These are phyloP conservation scores for Chymomyza fuscimana DNA, from an alignment of 2,888 invertebrate genomes.

Conservation along the genomic window DNA sequence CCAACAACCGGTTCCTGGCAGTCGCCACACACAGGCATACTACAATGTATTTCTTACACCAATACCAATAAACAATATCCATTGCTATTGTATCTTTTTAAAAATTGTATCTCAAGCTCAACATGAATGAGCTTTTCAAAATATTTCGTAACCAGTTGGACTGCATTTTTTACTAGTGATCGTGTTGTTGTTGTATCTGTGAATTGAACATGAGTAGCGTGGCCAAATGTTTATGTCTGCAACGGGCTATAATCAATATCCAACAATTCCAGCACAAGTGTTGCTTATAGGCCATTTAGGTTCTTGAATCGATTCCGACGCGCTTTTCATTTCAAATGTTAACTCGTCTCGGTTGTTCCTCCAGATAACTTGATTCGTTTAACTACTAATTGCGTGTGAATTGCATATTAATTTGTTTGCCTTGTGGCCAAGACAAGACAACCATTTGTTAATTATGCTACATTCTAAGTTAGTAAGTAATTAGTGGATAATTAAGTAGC, in stretches of 20 bases:
- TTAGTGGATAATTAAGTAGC: background rate
- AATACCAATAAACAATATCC: constrained; percentile 18
- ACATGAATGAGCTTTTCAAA: constrained; percentile 74
- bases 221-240: constrained; percentile 70
- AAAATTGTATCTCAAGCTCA: constrained; percentile 68
- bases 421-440: constrained; percentile 21
- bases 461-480: constrained; percentile 25
- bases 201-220: constrained; percentile 59
- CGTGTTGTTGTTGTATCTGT: constrained; percentile 26
- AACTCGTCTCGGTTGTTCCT: background rate
- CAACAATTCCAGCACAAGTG: constrained; percentile 41
- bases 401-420: constrained; percentile 31
- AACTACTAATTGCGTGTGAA: constrained; percentile 49
- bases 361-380: background rate
- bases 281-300: constrained; percentile 12
- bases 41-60: constrained; percentile 20
- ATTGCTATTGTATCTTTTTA: constrained; percentile 53
- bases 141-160: constrained; percentile 75
- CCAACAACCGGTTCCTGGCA: constrained; percentile 60
- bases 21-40: constrained; percentile 33
- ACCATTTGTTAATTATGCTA: constrained; percentile 32
- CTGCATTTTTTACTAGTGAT: constrained; percentile 59
- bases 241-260: constrained; percentile 56
- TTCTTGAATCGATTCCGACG: constrained; percentile 22
- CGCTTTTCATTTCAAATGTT: constrained; percentile 22